Percentiles rank a stretch among this genome's conserved stretches.
Evolutionary conservation across 2,113 vertebrate genomes (phyloP).

Genomic region (Catharus minimus): DNA sequence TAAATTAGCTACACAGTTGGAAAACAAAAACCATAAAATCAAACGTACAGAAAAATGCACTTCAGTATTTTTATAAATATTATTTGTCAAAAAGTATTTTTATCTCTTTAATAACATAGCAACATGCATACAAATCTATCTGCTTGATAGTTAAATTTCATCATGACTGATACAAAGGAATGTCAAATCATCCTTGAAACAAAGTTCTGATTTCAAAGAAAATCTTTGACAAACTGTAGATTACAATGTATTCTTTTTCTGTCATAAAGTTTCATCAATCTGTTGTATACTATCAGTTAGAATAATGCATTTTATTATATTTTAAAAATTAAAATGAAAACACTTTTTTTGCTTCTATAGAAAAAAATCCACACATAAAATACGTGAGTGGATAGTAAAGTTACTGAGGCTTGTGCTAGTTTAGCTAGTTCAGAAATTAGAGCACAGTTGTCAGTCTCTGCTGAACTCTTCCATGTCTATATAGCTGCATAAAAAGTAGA

Average conservation of each 20-base stretch:
- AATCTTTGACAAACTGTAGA: not conserved
- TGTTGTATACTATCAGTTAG: not conserved
- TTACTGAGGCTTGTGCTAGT: not conserved
- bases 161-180: not conserved
- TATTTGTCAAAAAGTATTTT: not conserved
- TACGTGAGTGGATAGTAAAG: not conserved
- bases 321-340: not conserved
- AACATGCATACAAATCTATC: not conserved
- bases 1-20: not conserved
- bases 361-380: not conserved
- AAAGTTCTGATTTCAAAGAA: not conserved
- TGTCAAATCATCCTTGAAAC: not conserved
- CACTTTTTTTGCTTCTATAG: not conserved
- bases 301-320: not conserved
- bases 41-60: not conserved
- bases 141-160: not conserved
- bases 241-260: not conserved
- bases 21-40: not conserved
- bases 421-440: not conserved
- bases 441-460: not conserved
- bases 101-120: not conserved
- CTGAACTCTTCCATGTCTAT: not conserved
- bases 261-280: not conserved
- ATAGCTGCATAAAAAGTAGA: not conserved
- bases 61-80: not conserved